phyloP scores from a whole-genome alignment of 2,113 vertebrate genomes.

The Macaca mulatta region DNA sequence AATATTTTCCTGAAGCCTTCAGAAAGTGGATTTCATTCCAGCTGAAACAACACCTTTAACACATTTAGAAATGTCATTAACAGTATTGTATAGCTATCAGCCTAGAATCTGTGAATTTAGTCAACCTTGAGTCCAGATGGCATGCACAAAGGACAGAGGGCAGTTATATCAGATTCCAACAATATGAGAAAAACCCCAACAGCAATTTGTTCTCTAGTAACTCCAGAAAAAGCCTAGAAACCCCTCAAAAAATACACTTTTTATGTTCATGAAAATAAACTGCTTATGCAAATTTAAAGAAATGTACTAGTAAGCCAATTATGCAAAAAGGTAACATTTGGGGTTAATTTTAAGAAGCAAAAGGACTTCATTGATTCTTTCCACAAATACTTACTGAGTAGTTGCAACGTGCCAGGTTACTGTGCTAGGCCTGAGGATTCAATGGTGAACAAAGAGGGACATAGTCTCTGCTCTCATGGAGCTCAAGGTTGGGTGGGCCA shows the following conservation, averaged over 20 bases:
- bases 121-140: not conserved
- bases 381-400: not conserved
- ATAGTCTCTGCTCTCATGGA: not conserved
- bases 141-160: not conserved
- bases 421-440: not conserved
- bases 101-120: not conserved
- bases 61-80: not conserved
- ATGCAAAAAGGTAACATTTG: slow-evolving; percentile 8
- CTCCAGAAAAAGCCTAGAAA: slow-evolving; percentile 26
- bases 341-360: slow-evolving; percentile 23
- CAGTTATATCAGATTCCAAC: not conserved
- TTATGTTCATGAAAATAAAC: slow-evolving; percentile 24
- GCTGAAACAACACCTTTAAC: not conserved
- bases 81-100: not conserved
- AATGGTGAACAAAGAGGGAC: not conserved
- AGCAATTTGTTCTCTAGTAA: not conserved
- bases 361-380: slow-evolving; percentile 12
- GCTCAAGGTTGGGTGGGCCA: not conserved
- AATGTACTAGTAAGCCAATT: not conserved
- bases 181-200: not conserved
- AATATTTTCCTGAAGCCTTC: not conserved
- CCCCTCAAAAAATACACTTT: not conserved
- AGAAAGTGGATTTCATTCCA: not conserved
- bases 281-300: slow-evolving; percentile 25
- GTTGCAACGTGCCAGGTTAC: not conserved